Conservation (phyloP, 2,113 vertebrate species). For the Physeter macrocephalus region DNA sequence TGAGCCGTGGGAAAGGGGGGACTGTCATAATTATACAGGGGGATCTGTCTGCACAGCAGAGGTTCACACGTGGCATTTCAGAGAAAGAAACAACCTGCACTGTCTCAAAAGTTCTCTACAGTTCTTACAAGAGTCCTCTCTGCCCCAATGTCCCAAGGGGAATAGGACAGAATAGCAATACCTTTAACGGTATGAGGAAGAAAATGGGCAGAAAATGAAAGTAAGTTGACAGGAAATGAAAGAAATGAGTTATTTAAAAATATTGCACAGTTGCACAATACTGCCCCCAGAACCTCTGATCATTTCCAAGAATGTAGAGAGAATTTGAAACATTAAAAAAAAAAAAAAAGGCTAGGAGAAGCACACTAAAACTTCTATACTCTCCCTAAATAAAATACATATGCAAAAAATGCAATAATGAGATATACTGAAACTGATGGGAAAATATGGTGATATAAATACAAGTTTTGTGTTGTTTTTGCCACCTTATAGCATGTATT, state of each 20-base stretch:
- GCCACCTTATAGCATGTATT: background rate
- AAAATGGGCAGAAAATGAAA: conserved; percentile 66
- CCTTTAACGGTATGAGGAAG: conserved; percentile 57
- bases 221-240: conserved; percentile 51
- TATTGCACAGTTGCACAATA: conserved; percentile 21
- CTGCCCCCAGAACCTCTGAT: conserved; percentile 48
- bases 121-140: background rate
- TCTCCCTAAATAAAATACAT: background rate
- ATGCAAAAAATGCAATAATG: background rate
- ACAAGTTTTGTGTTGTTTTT: background rate
- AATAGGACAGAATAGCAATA: conserved; percentile 43
- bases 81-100: background rate
- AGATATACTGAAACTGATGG: background rate
- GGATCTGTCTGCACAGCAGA: background rate
- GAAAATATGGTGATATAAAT: background rate
- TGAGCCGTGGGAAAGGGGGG: background rate
- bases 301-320: conserved; percentile 43
- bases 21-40: background rate
- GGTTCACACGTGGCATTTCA: background rate
- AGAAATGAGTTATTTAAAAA: conserved; percentile 68
- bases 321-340: background rate
- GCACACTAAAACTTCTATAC: background rate
- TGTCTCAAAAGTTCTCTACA: background rate
- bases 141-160: conserved; percentile 26
- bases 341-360: background rate